Base-by-base conservation (phyloP, 92 coral and sea anemone genomes). In the Paramuricea clavata region DNA sequence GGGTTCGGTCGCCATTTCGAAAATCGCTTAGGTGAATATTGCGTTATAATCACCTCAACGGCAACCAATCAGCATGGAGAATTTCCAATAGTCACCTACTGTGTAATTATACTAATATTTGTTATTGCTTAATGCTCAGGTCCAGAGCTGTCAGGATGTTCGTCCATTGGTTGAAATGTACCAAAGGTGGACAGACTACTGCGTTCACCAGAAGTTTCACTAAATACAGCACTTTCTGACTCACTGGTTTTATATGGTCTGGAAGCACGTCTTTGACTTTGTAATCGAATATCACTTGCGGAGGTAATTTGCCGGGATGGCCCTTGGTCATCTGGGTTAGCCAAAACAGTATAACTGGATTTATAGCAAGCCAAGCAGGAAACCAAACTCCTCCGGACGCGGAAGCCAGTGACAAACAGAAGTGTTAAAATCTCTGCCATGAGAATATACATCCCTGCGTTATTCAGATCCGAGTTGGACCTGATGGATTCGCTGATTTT, bases 381-480 rank as follows among this genome's bases (percentile, higher is more conserved):
- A 9, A 31, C 12, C 34, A 50, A 12, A 43, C 44, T 50, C 31
- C 11, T 65, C 36, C 88, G 86, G 6, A 27, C 11, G 44, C 86
- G 26, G 39, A 49, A 56, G 35, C 69, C 72, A 28, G 32, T 3
- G 15, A 74, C 62, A 12, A 83, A 35, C 2, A 28, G 82, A 9
- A 87, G 16, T 19, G 79, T 32, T 0, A 89, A 1, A 21, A 70
- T 6, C 17, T 28, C 57, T 57, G 85, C 10, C 1, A 19, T 76
- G 5, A 90, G 56, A 0, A 90, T 47, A 22, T 86, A 88, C 0
- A 1, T 35, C 12, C 64, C 65, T 12, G n/a, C n/a, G n/a, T n/a
- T n/a, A n/a, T n/a, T n/a, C n/a, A n/a, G n/a, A n/a, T n/a, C n/a
- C n/a, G n/a, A n/a, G n/a, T n/a, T n/a, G n/a, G n/a, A n/a, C n/a